Evolutionary conservation across 2,113 vertebrate species (phyloP).

Genomic region (Australoheros scitulus): DNA sequence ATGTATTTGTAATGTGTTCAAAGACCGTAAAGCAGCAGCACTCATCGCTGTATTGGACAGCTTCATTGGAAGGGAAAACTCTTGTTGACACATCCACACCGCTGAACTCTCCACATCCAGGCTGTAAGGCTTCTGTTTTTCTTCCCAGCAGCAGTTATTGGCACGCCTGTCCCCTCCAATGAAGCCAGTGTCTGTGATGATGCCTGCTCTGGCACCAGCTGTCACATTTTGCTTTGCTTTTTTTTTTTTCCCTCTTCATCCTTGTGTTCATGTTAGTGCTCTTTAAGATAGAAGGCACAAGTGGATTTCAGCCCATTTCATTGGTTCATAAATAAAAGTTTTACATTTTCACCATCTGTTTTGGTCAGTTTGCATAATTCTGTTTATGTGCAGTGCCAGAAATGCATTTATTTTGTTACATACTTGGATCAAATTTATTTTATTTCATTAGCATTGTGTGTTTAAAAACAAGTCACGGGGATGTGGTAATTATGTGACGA

Average conservation of each 20-base stretch:
- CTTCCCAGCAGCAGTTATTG: background rate
- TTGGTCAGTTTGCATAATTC: background rate
- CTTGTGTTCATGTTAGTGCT: slow-evolving; percentile 45
- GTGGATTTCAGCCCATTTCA: slow-evolving; percentile 49
- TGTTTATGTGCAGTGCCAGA: background rate
- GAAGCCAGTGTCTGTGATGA: slow-evolving; percentile 19
- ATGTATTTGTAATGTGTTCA: slow-evolving; percentile 44
- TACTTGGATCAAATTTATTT: background rate
- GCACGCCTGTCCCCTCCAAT: slow-evolving; percentile 8
- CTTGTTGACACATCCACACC: background rate
- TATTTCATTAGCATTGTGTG: too few relatives aligned
- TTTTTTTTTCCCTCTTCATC: background rate
- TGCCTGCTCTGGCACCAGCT: slow-evolving; percentile 52
- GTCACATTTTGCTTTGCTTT: slow-evolving; percentile 35
- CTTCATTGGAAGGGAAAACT: slow-evolving; percentile 31
- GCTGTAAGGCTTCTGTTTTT: slow-evolving; percentile 15
- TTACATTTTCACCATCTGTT: slow-evolving; percentile 47
- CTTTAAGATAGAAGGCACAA: slow-evolving; percentile 35
- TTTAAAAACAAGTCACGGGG: too few relatives aligned
- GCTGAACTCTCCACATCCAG: background rate
- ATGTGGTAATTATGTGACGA: too few relatives aligned
- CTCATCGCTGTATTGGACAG: background rate
- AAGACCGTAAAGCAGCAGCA: slow-evolving; percentile 33
- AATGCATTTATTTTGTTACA: too few relatives aligned
- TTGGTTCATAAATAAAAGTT: slow-evolving; percentile 73